Evolutionary conservation across 2,113 vertebrate genomes (phyloP), one percentile per base, ranked within the genome.

Genomic region (Sinosuthora webbiana): DNA sequence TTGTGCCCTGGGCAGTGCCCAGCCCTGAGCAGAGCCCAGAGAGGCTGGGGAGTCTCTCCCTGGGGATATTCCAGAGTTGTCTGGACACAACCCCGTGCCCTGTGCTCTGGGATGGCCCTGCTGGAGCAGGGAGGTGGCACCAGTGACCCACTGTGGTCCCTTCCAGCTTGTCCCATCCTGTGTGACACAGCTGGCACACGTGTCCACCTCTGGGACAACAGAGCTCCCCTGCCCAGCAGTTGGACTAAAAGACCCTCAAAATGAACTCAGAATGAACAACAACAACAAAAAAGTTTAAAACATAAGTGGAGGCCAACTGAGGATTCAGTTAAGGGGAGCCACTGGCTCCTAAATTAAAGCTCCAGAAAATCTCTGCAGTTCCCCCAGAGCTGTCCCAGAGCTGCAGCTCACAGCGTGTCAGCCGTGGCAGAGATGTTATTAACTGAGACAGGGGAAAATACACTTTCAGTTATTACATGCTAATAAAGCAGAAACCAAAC

Each of bases 401-500:
- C 14, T 63, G 56, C 83, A 92, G 49, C 68, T 83, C 68, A 37
- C 10, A 25, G 69, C 1, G 0, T 1, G 0, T 75, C 33, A 95
- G 70, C 53, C 41, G 35, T 23, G 1, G 2, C 63, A 86, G 60
- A 90, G 67, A 68, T 17, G 1, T 94, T 86, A 88, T 93, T 96
- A 96, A 83, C 57, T 88, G 52, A 53, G 92, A 90, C 89, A 91
- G 83, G 87, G 28, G 64, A 96, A 95, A 96, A 94, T 90, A 97
- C 12, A 94, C 75, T 90, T 94, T 20, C 76, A 47, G 64, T 93
- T 93, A 93, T 93, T 94, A 86, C 69, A 76, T 77, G 64, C 81
- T 95, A 95, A 96, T 95, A 86, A 94, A 95, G 92, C 75, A 81
- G 65, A 84, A 95, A 28, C 62, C 68, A 94, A 95, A 94, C 84